Conservation (phyloP, 2,888 invertebrate genomes). For the Anoplius nigerrimus region DNA sequence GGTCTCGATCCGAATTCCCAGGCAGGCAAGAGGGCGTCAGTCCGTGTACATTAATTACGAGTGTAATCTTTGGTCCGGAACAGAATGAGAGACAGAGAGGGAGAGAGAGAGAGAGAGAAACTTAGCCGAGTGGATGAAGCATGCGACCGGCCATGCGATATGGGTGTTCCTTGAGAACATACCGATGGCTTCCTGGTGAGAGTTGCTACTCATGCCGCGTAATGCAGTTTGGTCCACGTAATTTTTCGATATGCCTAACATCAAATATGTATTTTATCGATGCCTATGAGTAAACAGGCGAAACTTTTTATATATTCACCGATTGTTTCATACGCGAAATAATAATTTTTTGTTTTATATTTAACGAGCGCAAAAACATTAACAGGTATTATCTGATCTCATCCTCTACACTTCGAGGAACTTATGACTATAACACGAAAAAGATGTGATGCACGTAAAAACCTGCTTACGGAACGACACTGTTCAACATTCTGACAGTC, state of each 20-base stretch:
- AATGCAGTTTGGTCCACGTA: constrained; percentile 47
- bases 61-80: constrained; percentile 36
- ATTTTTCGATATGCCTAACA: constrained; percentile 50
- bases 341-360: too few relatives aligned
- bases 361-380: too few relatives aligned
- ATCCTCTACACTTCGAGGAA: too few relatives aligned
- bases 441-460: too few relatives aligned
- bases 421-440: too few relatives aligned
- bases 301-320: too few relatives aligned
- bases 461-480: too few relatives aligned
- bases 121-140: not conserved
- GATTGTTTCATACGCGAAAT: too few relatives aligned
- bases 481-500: too few relatives aligned
- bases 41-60: constrained; percentile 39
- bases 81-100: constrained; percentile 18
- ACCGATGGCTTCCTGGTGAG: constrained; percentile 55
- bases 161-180: constrained; percentile 58
- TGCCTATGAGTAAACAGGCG: too few relatives aligned
- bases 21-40: constrained; percentile 30
- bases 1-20: constrained; percentile 29
- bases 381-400: too few relatives aligned
- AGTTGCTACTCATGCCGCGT: constrained; percentile 64
- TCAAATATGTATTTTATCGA: too few relatives aligned
- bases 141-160: constrained; percentile 47
- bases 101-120: not conserved